These are phyloP conservation scores for Ophiothrix spiculata DNA, from an alignment of 35 echinoderm and acorn worm species.

Conservation along the genomic window DNA sequence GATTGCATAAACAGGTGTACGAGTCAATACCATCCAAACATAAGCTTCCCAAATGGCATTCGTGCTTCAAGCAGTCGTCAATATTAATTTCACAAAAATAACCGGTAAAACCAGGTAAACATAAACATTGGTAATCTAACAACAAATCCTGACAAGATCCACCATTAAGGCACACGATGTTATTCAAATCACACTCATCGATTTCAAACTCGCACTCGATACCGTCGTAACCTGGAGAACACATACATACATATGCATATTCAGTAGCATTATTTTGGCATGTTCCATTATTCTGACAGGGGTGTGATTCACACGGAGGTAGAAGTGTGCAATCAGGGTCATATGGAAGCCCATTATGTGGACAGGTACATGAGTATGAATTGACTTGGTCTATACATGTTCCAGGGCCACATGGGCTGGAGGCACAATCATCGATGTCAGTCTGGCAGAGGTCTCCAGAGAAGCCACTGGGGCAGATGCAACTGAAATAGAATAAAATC, in stretches of 20 bases:
- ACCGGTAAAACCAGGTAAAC: conserved; percentile 66
- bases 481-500: conserved; percentile 27
- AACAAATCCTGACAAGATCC: conserved; percentile 48
- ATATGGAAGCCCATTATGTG: conserved; percentile 15
- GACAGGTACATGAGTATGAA: conserved; percentile 39
- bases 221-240: conserved; percentile 51
- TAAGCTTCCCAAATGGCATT: conserved; percentile 56
- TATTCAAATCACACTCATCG: conserved; percentile 47
- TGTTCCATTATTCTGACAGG: conserved; percentile 62
- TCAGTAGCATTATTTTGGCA: conserved; percentile 37
- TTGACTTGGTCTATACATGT: conserved; percentile 34
- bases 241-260: conserved; percentile 53
- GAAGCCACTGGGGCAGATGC: conserved; percentile 43
- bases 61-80: conserved; percentile 55
- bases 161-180: conserved; percentile 40
- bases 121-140: conserved; percentile 53
- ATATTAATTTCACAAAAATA: conserved; percentile 63
- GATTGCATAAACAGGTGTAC: conserved; percentile 49
- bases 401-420: conserved; percentile 53
- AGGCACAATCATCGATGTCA: conserved; percentile 63
- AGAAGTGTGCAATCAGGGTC: conserved; percentile 30
- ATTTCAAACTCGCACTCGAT: conserved; percentile 60
- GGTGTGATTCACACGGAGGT: conserved; percentile 31
- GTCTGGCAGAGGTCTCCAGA: conserved; percentile 38
- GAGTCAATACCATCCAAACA: conserved; percentile 52